A percentile compares a stretch with the other conserved stretches of the same genome.
phyloP scores from a whole-genome alignment of 2,113 vertebrate species.

The Cavia aperea region DNA sequence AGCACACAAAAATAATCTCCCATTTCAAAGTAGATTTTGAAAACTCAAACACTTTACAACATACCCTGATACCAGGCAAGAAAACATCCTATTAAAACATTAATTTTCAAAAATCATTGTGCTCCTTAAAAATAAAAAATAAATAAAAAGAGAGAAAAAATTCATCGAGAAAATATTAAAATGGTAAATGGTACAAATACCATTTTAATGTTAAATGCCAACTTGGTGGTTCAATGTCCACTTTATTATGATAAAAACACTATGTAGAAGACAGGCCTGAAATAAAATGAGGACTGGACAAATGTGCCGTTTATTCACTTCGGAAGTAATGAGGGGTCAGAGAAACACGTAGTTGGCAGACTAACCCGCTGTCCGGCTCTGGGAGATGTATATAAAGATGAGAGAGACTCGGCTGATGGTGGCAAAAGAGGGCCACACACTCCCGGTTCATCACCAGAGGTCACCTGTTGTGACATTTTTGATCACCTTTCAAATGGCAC shows the following conservation, averaged over 20 bases:
- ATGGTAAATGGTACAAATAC: too few relatives aligned
- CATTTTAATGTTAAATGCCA: too few relatives aligned
- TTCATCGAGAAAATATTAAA: too few relatives aligned
- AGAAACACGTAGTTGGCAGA: not conserved
- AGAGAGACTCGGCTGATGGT: not conserved
- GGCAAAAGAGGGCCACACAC: not conserved
- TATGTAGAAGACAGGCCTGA: too few relatives aligned
- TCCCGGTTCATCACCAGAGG: conserved; percentile 1
- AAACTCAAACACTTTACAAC: not conserved
- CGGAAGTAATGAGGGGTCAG: conserved; percentile 30
- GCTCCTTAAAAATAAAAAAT: too few relatives aligned
- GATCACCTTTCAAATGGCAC: conserved; percentile 2
- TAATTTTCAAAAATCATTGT: too few relatives aligned
- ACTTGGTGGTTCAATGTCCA: too few relatives aligned
- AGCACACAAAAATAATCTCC: conserved; percentile 14
- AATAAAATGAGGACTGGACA: too few relatives aligned
- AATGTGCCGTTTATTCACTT: not conserved
- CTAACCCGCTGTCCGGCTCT: not conserved
- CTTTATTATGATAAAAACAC: too few relatives aligned
- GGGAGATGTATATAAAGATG: not conserved
- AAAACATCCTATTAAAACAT: not conserved
- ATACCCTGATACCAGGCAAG: not conserved
- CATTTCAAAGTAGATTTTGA: conserved; percentile 6
- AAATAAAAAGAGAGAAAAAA: too few relatives aligned
- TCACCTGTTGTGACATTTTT: not conserved